These are phyloP conservation scores for Sisor rabdophorus DNA, from an alignment of 2,113 vertebrate species.

Conservation along the genomic window DNA sequence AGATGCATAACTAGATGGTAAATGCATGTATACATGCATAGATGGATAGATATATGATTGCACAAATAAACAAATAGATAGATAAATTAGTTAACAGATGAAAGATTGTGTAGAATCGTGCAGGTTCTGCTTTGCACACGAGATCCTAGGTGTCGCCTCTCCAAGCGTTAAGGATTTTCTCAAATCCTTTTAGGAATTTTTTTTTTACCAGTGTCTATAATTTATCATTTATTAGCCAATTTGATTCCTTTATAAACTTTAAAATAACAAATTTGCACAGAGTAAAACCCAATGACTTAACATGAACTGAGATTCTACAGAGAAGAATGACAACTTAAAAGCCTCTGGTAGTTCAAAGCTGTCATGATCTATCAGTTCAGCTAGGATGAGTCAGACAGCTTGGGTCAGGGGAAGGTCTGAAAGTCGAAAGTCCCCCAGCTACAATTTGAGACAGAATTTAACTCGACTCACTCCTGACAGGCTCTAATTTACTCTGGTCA, in stretches of 20 bases:
- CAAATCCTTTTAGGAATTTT: neutral
- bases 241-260: neutral
- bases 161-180: too few species aligned
- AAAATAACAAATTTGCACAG: neutral
- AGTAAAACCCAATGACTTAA: neutral
- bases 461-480: neutral
- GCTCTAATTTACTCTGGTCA: neutral
- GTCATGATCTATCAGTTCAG: constrained; percentile 10
- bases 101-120: neutral
- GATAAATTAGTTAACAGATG: neutral
- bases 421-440: neutral
- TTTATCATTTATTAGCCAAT: neutral
- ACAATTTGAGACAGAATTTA: neutral
- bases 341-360: neutral
- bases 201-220: neutral
- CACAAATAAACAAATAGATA: too few species aligned
- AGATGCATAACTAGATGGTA: too few species aligned
- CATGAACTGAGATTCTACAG: neutral
- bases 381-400: neutral
- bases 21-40: neutral
- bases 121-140: neutral
- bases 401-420: neutral
- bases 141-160: neutral
- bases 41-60: neutral
- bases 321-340: neutral